Evolutionary conservation across 2,888 invertebrate species (phyloP).

Genomic region (Notodonta ziczac): DNA sequence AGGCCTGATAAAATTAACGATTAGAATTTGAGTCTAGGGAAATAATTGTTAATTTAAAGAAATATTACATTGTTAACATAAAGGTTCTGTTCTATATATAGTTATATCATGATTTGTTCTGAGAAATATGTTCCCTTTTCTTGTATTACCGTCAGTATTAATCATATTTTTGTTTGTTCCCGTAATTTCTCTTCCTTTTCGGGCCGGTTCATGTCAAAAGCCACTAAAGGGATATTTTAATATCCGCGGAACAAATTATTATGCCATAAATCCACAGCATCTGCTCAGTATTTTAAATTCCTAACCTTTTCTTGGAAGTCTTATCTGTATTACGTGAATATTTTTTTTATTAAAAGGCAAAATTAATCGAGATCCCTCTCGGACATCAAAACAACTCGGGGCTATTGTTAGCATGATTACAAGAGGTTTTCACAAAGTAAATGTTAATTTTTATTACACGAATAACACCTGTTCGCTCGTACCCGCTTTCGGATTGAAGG

Average conservation of each 20-base stretch:
- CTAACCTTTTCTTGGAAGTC: conserved; percentile 52
- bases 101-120: neutral
- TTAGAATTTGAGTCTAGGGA: too few relatives aligned
- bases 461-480: conserved; percentile 66
- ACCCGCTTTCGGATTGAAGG: conserved; percentile 44
- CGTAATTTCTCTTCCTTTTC: neutral
- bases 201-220: conserved; percentile 45
- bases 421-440: conserved; percentile 74
- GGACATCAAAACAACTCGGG: conserved; percentile 77
- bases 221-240: conserved; percentile 45
- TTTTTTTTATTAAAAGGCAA: conserved; percentile 71
- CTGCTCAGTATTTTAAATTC: conserved; percentile 60
- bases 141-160: too few relatives aligned
- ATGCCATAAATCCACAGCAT: conserved; percentile 55
- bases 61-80: too few relatives aligned
- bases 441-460: conserved; percentile 80
- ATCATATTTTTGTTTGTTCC: neutral
- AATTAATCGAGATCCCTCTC: conserved; percentile 77
- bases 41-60: too few relatives aligned
- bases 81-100: too few relatives aligned
- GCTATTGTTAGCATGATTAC: conserved; percentile 79
- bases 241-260: conserved; percentile 42
- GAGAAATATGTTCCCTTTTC: neutral
- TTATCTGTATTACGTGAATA: conserved; percentile 54
- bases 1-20: too few relatives aligned